Evolutionary conservation across 1,140 invertebrate genomes (phyloP), one percentile per base, ranked within the genome.

Genomic region (Drosophila ficusphila): DNA sequence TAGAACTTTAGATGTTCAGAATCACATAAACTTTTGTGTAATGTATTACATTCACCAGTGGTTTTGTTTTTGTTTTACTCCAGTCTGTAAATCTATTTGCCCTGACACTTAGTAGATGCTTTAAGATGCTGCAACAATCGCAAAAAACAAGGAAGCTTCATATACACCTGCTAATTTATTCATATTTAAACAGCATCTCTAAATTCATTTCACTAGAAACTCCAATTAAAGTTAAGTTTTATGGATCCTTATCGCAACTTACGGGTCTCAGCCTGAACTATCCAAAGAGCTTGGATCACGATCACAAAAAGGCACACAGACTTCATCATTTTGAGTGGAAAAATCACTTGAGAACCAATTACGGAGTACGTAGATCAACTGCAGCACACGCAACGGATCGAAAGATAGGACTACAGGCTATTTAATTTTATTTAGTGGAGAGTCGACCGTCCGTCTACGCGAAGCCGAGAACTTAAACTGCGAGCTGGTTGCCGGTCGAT

Each of bases 401-500:
- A 18, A 36, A 36, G 27, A 33, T 41, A 8, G 23, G 31, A 29
- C 5, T 51, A 8, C 29, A 27, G 57, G 47, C 41, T 27, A 8
- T 42, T 60, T 34, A 23, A n/a, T n/a, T n/a, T n/a, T n/a, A n/a
- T n/a, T n/a, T 25, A 31, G 29, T 57, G 31, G 33, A 68, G 16
- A 25, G 33, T 48, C 16, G 36, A 49, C 73, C 72, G 76, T 76
- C 82, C 36, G 70, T 57, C 44, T 16, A 62, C 68, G 56, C 54
- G 58, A 65, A 88, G 76, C 72, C 54, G 67, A 86, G 81, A 85
- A 77, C 54, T 52, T 53, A 58, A 61, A 85, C 81, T 85, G 82
- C 83, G 76, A 53, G 51, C 58, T 60, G 64, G 46, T 44, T 34
- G 41, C 51, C 52, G 42, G 58, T 33, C 38, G 53, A 44, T 36